Conservation (phyloP, 2,113 vertebrate species). For the Rhea americana region DNA sequence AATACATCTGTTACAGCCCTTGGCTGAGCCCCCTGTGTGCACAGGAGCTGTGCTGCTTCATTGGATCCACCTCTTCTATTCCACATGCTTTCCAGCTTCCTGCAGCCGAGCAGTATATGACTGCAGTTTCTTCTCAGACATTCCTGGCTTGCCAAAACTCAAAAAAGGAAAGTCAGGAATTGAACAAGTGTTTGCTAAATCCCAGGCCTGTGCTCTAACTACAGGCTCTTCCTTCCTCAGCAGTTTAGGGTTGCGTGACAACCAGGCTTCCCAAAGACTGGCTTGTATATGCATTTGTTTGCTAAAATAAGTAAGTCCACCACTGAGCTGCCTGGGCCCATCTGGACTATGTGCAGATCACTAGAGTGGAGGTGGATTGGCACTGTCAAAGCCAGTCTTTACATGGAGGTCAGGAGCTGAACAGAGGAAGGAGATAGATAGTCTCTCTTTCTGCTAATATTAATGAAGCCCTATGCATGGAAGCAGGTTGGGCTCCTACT, state of each 20-base stretch:
- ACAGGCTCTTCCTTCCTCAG: background rate
- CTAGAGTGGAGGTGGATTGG: background rate
- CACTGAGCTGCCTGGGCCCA: accelerated
- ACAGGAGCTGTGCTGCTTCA: conserved; percentile 54
- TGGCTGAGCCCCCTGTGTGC: conserved; percentile 36
- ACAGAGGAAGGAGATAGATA: background rate
- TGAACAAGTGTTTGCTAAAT: background rate
- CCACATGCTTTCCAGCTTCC: background rate
- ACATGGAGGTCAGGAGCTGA: background rate
- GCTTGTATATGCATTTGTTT: background rate
- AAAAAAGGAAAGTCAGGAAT: background rate
- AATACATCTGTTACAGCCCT: conserved; percentile 53
- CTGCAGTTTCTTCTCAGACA: conserved; percentile 12
- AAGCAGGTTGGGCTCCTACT: background rate
- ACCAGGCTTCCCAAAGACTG: background rate
- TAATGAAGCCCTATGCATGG: background rate
- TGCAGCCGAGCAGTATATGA: accelerated
- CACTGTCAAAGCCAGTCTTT: background rate
- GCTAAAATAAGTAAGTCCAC: background rate
- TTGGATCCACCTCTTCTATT: conserved; percentile 6
- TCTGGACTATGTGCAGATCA: background rate
- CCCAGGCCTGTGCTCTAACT: background rate
- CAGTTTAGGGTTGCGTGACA: background rate
- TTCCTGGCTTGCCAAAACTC: conserved; percentile 37
- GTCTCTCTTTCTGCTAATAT: background rate